These are phyloP conservation scores for Drosophila fulvimacula DNA, from an alignment of 2,888 invertebrate species.

Conservation along the genomic window DNA sequence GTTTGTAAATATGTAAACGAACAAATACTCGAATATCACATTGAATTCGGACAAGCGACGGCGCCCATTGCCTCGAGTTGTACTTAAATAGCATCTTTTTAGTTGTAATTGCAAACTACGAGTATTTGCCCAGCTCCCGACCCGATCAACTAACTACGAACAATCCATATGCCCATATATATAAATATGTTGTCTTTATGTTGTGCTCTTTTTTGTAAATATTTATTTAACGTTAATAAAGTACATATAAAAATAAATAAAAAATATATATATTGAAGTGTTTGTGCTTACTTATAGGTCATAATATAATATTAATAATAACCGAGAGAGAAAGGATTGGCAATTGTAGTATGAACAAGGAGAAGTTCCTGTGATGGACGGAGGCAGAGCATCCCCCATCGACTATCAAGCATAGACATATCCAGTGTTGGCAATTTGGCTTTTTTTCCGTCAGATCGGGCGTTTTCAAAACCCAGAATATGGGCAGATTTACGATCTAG, in stretches of 20 bases:
- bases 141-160: constrained; percentile 33
- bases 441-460: too few species aligned
- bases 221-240: constrained; percentile 81
- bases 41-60: constrained; percentile 27
- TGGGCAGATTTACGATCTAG: too few species aligned
- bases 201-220: constrained; percentile 80
- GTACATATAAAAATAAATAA: constrained; percentile 70
- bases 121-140: constrained; percentile 30
- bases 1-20: constrained; percentile 75
- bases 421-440: too few species aligned
- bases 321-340: too few species aligned
- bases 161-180: constrained; percentile 40
- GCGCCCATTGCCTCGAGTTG: constrained; percentile 50
- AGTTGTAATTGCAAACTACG: constrained; percentile 61
- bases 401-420: too few species aligned
- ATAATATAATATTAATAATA: too few species aligned
- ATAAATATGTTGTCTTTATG: constrained; percentile 36
- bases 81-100: constrained; percentile 67
- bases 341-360: too few species aligned
- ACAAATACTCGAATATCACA: constrained; percentile 44
- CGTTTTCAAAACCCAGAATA: too few species aligned
- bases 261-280: constrained; percentile 16
- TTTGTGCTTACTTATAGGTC: too few species aligned
- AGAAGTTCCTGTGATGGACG: too few species aligned
- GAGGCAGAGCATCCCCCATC: too few species aligned